A percentile compares a stretch with the other conserved stretches of the same genome.
Conservation (phyloP, 2,113 vertebrate species). For the Neodon shergylaensis region DNA sequence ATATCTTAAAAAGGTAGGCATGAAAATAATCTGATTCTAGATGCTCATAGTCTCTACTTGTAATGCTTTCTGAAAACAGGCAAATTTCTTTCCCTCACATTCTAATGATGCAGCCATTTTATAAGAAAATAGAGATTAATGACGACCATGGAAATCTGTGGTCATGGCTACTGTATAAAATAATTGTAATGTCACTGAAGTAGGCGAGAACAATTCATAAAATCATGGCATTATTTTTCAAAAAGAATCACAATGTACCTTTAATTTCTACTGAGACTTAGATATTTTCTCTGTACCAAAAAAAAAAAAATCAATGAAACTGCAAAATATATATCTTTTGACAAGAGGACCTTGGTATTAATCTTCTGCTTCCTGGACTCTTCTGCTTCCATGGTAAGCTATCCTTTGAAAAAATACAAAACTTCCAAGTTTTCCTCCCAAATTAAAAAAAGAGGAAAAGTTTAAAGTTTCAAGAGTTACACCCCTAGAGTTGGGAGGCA, state of each 20-base stretch:
- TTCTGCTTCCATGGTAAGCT: conserved; percentile 16
- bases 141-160: neutral
- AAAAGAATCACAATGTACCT: neutral
- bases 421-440: conserved; percentile 48
- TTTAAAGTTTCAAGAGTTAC: conserved; percentile 71
- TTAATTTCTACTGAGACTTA: neutral
- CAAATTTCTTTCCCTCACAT: neutral
- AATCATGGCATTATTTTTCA: neutral
- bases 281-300: neutral
- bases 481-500: conserved; percentile 78
- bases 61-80: conserved; percentile 32
- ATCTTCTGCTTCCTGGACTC: conserved; percentile 9
- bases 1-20: neutral
- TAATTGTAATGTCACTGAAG: neutral
- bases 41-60: neutral
- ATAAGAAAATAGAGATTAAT: conserved; percentile 28
- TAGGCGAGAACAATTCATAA: neutral
- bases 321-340: neutral
- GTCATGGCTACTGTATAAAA: neutral
- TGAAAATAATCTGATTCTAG: neutral
- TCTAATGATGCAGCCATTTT: neutral
- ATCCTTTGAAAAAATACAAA: conserved; percentile 52
- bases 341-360: conserved; percentile 9
- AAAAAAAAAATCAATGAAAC: neutral
- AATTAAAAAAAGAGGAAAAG: conserved; percentile 54